These are phyloP conservation scores for Corbicula japonica DNA, from an alignment of 2,888 invertebrate species.

Conservation along the genomic window DNA sequence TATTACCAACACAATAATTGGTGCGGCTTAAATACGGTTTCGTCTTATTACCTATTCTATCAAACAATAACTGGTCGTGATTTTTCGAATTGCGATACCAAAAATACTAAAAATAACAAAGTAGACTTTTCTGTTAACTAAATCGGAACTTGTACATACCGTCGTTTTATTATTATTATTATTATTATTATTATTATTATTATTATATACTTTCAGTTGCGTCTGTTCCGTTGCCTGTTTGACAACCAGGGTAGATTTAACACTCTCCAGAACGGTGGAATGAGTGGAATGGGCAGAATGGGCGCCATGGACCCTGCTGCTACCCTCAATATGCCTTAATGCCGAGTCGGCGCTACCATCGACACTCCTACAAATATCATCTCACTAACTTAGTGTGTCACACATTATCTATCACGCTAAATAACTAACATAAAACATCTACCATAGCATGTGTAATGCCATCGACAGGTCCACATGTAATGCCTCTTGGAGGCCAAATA, in stretches of 20 bases:
- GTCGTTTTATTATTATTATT: too few relatives aligned
- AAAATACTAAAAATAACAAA: background rate
- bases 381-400: too few relatives aligned
- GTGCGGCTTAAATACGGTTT: too few relatives aligned
- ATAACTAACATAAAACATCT: too few relatives aligned
- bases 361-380: too few relatives aligned
- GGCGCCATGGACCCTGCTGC: background rate
- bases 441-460: too few relatives aligned
- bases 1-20: too few relatives aligned
- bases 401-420: too few relatives aligned
- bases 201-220: constrained; percentile 43
- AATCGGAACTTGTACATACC: background rate
- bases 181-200: background rate
- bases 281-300: background rate
- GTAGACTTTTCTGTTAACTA: background rate
- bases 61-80: background rate
- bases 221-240: constrained; percentile 47
- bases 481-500: too few relatives aligned
- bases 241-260: background rate
- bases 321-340: constrained; percentile 11
- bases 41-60: too few relatives aligned
- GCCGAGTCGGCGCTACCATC: too few relatives aligned
- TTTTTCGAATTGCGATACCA: background rate
- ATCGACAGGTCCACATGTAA: too few relatives aligned
- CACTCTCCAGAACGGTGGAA: background rate